Conservation (phyloP, 2,888 invertebrate species). For the Muscina levida region DNA sequence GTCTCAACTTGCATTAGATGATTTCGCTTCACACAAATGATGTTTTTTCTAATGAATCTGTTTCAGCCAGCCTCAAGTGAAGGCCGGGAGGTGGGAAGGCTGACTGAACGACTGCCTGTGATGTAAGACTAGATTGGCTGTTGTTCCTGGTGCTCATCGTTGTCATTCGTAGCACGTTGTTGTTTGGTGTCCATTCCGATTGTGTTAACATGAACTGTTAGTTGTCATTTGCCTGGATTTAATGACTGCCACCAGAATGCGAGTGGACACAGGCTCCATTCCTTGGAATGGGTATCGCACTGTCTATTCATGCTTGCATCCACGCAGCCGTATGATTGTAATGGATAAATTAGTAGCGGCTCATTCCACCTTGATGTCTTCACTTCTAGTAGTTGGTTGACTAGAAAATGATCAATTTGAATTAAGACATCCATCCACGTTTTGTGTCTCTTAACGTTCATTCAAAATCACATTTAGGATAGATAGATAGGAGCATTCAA, state of each 20-base stretch:
- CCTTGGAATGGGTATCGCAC: background rate
- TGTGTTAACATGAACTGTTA: slow-evolving; percentile 42
- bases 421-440: background rate
- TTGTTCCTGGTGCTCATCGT: slow-evolving; percentile 7
- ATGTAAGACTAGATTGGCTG: background rate
- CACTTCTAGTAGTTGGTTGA: background rate
- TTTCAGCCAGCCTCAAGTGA: background rate
- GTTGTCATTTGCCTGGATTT: slow-evolving; percentile 29
- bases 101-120: background rate
- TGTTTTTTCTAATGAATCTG: slow-evolving; percentile 19
- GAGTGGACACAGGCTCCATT: background rate
- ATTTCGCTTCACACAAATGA: background rate
- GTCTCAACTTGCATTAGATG: slow-evolving; percentile 13
- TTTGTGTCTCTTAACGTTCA: too few species aligned
- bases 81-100: background rate
- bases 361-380: background rate
- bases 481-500: background rate
- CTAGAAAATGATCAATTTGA: background rate
- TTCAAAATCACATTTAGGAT: background rate
- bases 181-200: slow-evolving; percentile 36
- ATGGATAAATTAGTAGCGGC: background rate
- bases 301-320: background rate
- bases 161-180: slow-evolving; percentile 30
- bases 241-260: background rate
- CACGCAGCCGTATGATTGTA: background rate